phyloP scores from a whole-genome alignment of 2,888 invertebrate species.

The Entomobrya proxima region DNA sequence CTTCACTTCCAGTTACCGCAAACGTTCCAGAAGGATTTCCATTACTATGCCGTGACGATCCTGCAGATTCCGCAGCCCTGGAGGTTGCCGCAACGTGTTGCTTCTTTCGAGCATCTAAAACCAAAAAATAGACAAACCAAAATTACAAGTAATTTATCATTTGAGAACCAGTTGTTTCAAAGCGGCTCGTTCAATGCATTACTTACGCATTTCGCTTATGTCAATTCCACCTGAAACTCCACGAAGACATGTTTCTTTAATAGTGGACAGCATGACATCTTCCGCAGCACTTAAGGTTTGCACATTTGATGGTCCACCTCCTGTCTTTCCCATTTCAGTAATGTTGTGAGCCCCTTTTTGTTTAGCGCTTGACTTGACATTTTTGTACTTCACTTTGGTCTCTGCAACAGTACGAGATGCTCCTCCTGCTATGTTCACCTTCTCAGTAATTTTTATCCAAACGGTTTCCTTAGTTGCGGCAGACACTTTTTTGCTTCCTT shows the following conservation, averaged over 20 bases:
- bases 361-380: background rate
- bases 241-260: background rate
- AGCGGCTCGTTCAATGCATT: too few species aligned
- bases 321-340: background rate
- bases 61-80: too few species aligned
- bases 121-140: too few species aligned
- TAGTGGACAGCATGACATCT: background rate
- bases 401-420: background rate
- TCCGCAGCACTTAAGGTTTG: background rate
- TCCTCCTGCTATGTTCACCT: slow-evolving; percentile 20
- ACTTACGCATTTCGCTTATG: too few species aligned
- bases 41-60: too few species aligned
- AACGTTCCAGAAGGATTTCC: too few species aligned
- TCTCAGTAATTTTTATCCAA: slow-evolving; percentile 17
- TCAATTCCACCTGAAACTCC: background rate
- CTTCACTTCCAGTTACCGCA: too few species aligned
- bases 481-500: background rate
- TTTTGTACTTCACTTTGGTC: background rate
- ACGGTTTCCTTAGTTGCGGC: background rate
- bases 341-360: background rate
- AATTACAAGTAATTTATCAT: too few species aligned
- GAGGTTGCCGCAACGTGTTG: too few species aligned
- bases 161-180: too few species aligned
- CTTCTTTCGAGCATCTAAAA: too few species aligned
- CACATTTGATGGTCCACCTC: background rate